Percentiles rank a stretch among this genome's conserved stretches.
phyloP scores from a whole-genome alignment of 2,888 invertebrate species.

The Ormyrus pomaceus region DNA sequence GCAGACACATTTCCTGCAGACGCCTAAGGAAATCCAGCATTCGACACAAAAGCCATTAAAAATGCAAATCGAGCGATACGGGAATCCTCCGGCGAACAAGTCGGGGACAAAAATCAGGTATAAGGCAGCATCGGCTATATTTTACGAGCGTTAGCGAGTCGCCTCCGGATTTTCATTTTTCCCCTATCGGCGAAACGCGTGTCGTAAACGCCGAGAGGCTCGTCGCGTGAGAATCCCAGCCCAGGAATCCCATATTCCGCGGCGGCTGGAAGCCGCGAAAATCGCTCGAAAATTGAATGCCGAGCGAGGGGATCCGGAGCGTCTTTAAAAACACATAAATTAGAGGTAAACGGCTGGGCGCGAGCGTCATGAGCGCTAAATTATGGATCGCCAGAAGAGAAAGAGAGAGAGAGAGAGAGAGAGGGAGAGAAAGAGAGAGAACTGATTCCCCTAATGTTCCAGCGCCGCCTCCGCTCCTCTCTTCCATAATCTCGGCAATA shows the following conservation, averaged over 20 bases:
- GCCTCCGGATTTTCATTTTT: conserved; percentile 43
- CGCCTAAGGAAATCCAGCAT: conserved; percentile 9
- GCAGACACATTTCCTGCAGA: conserved; percentile 10
- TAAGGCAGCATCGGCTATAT: conserved; percentile 1
- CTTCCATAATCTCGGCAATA: conserved; percentile 24
- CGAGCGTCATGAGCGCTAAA: conserved; percentile 71
- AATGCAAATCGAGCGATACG: conserved; percentile 54
- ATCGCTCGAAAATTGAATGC: conserved; percentile 69
- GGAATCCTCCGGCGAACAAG: conserved; percentile 7
- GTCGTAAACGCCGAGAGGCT: not conserved
- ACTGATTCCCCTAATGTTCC: conserved; percentile 32
- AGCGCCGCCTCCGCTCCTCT: conserved; percentile 28
- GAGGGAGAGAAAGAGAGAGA: conserved; percentile 44
- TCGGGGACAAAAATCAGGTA: conserved; percentile 19
- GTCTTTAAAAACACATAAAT: conserved; percentile 75
- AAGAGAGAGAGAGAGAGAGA: conserved; percentile 19
- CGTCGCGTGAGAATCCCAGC: conserved; percentile 18
- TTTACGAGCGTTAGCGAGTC: conserved; percentile 31
- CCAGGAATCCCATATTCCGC: not conserved
- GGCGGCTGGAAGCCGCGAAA: conserved; percentile 37
- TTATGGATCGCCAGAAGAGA: conserved; percentile 69
- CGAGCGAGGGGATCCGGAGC: conserved; percentile 57
- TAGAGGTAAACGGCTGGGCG: conserved; percentile 70
- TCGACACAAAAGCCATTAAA: conserved; percentile 30
- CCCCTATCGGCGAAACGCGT: conserved; percentile 9